Conservation (phyloP, 2,797 vertebrate genomes). For the Poecile montanus region DNA sequence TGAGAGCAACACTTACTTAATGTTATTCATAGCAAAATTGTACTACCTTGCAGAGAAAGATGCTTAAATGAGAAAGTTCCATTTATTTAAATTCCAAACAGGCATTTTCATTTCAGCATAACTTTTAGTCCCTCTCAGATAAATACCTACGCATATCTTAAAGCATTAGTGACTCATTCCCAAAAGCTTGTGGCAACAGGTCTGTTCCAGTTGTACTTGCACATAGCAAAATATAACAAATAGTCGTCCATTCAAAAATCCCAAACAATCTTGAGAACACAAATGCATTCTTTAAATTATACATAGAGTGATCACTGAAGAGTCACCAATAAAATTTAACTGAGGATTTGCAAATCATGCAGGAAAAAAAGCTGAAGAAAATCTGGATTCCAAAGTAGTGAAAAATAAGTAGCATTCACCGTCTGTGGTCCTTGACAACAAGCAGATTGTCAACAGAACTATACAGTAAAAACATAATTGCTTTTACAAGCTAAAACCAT, state of each 20-base stretch:
- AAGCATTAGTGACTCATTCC: neutral
- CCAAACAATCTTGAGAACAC: neutral
- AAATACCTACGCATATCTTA: neutral
- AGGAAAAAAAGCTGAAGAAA: neutral
- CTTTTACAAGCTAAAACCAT: conserved; percentile 42
- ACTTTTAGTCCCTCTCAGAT: neutral
- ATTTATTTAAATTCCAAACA: neutral
- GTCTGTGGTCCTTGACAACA: conserved; percentile 43
- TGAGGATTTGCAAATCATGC: neutral
- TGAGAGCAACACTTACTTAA: neutral
- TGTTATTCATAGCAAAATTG: neutral
- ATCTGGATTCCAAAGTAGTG: conserved; percentile 2
- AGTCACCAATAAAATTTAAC: neutral
- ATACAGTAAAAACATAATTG: conserved; percentile 36
- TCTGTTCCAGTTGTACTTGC: neutral
- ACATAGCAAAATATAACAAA: neutral
- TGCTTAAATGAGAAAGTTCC: neutral
- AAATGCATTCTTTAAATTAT: neutral
- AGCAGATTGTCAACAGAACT: conserved; percentile 38
- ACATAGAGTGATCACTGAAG: neutral
- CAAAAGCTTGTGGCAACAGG: neutral
- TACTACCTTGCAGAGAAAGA: neutral
- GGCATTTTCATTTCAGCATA: neutral
- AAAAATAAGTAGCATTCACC: conserved; percentile 20
- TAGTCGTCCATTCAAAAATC: neutral